Evolutionary conservation across 2,797 vertebrate species (phyloP).

Genomic region (Leuciscus waleckii): DNA sequence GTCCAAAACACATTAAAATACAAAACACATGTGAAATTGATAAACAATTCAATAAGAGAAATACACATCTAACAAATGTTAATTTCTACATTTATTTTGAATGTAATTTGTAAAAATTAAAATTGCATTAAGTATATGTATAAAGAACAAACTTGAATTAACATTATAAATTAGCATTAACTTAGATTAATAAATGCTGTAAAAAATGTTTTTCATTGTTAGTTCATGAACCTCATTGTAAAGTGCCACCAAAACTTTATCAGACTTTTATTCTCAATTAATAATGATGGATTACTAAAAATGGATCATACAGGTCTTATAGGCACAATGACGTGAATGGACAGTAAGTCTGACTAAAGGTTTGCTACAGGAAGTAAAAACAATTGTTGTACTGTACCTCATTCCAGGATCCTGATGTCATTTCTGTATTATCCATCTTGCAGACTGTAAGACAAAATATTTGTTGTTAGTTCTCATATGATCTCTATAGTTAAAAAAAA

Average conservation of each 20-base stretch:
- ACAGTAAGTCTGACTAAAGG: background rate
- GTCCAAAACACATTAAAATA: background rate
- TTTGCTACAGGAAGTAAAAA: background rate
- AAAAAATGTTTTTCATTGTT: background rate
- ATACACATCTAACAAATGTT: background rate
- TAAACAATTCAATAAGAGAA: background rate
- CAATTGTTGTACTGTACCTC: background rate
- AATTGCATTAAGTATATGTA: background rate
- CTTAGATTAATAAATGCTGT: background rate
- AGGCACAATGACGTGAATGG: background rate
- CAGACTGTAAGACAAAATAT: background rate
- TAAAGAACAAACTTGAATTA: background rate
- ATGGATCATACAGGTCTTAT: no score
- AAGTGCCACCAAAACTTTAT: background rate
- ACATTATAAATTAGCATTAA: background rate
- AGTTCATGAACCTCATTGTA: background rate
- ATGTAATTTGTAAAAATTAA: background rate
- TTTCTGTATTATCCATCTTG: background rate
- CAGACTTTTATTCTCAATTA: background rate
- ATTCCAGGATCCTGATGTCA: background rate
- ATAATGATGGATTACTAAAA: no score
- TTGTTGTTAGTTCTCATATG: background rate
- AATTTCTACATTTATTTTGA: background rate
- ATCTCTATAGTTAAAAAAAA: background rate
- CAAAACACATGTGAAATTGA: background rate